Evolutionary conservation across 2,888 invertebrate species (phyloP).

Genomic region (Euclidia mi): DNA sequence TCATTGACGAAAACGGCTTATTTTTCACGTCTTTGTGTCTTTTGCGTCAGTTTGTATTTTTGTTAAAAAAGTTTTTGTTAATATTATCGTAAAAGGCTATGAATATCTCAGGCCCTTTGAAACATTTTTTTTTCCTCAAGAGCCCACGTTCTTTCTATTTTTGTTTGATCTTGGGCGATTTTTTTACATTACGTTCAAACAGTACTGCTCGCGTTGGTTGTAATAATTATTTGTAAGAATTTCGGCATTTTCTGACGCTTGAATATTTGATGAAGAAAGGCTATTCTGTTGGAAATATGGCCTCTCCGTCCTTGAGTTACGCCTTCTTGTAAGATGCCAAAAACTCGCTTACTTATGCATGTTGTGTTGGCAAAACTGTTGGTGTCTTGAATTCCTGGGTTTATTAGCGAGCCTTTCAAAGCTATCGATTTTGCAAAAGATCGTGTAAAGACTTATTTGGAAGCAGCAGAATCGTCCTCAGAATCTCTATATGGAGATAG

Average conservation of each 20-base stretch:
- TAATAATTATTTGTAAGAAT: conserved; percentile 58
- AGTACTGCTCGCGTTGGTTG: conserved; percentile 36
- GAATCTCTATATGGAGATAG: conserved; percentile 30
- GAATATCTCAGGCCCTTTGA: conserved; percentile 38
- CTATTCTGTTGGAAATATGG: conserved; percentile 61
- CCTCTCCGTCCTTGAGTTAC: conserved; percentile 44
- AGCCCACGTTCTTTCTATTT: conserved; percentile 22
- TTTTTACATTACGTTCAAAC: conserved; percentile 26
- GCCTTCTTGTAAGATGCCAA: conserved; percentile 53
- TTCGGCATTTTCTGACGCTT: conserved; percentile 53
- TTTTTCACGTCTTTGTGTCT: no score
- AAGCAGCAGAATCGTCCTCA: conserved; percentile 34
- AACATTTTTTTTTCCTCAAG: conserved; percentile 35
- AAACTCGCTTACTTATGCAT: conserved; percentile 60
- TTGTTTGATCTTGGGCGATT: conserved; percentile 41
- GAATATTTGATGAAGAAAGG: conserved; percentile 66
- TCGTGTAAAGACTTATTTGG: conserved; percentile 10
- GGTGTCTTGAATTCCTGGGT: conserved; percentile 35
- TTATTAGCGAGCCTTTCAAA: conserved; percentile 32
- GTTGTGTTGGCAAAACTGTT: conserved; percentile 35
- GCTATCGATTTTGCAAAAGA: conserved; percentile 30
- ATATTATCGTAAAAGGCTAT: conserved; percentile 19
- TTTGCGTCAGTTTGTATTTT: no score
- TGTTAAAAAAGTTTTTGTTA: no score
- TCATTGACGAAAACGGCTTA: no score